These are phyloP conservation scores for Liodrosophila aerea DNA, from an alignment of 2,888 invertebrate species.

Conservation along the genomic window DNA sequence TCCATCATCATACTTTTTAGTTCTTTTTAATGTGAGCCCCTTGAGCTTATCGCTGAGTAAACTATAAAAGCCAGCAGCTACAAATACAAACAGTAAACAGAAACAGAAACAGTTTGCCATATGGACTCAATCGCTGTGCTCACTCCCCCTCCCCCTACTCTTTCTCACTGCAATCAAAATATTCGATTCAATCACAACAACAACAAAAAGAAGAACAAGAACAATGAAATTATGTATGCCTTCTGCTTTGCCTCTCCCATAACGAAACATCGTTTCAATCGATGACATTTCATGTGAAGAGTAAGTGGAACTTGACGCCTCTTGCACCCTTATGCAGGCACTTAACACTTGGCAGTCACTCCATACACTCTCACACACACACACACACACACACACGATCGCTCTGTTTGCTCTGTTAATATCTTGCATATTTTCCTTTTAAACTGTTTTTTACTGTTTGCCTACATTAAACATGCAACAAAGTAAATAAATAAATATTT, in stretches of 20 bases:
- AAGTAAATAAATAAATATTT: conserved; percentile 60
- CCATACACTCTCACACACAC: neutral
- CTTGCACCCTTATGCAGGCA: too few species aligned
- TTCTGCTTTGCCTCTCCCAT: conserved; percentile 9
- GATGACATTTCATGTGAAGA: conserved; percentile 22
- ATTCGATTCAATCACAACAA: conserved; percentile 22
- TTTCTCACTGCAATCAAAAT: conserved; percentile 13
- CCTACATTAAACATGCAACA: conserved; percentile 30
- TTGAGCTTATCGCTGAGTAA: conserved; percentile 35
- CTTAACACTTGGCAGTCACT: too few species aligned
- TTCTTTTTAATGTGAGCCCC: too few species aligned
- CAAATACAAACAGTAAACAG: conserved; percentile 17
- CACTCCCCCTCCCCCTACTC: too few species aligned
- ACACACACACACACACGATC: neutral
- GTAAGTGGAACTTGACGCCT: neutral
- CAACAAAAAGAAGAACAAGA: conserved; percentile 11
- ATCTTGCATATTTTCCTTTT: conserved; percentile 44
- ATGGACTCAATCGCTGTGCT: conserved; percentile 15
- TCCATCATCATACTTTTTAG: too few species aligned
- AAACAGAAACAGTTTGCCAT: conserved; percentile 20
- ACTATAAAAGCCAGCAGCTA: conserved; percentile 31
- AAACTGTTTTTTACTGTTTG: conserved; percentile 41
- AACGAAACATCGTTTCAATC: conserved; percentile 34
- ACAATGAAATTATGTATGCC: conserved; percentile 8
- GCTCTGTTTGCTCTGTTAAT: conserved; percentile 31